A percentile compares a stretch with the other conserved stretches of the same genome.
These are phyloP conservation scores for Menidia menidia DNA, from an alignment of 2,797 vertebrate species.

Conservation along the genomic window DNA sequence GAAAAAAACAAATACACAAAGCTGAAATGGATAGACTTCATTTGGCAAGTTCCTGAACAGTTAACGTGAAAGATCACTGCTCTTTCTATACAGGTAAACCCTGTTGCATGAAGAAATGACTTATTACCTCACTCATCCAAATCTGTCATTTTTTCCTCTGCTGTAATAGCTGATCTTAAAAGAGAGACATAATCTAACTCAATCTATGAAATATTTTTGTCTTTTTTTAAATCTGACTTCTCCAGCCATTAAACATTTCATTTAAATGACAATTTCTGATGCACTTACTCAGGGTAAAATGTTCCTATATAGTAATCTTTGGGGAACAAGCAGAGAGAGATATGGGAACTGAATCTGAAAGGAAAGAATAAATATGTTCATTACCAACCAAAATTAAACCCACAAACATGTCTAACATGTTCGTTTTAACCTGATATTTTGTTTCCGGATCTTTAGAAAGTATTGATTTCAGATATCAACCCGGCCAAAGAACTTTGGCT, in stretches of 20 bases:
- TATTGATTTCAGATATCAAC: neutral
- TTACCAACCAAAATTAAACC: no score
- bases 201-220: no score
- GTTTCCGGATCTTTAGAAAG: neutral
- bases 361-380: no score
- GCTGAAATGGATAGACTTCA: slow-evolving; percentile 58
- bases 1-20: slow-evolving; percentile 63
- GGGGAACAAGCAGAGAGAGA: neutral
- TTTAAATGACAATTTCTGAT: neutral
- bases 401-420: no score
- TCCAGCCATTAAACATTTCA: neutral
- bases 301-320: neutral
- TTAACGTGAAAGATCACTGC: slow-evolving; percentile 25
- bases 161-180: neutral
- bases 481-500: neutral
- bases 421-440: no score
- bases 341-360: neutral
- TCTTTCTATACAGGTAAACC: neutral
- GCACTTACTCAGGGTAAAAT: neutral
- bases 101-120: neutral
- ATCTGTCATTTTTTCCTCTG: neutral
- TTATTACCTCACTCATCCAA: neutral
- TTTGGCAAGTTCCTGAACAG: slow-evolving; percentile 48
- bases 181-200: neutral
- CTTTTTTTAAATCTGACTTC: neutral